phyloP scores from a whole-genome alignment of 1,140 invertebrate genomes.

The Musca vetustissima region DNA sequence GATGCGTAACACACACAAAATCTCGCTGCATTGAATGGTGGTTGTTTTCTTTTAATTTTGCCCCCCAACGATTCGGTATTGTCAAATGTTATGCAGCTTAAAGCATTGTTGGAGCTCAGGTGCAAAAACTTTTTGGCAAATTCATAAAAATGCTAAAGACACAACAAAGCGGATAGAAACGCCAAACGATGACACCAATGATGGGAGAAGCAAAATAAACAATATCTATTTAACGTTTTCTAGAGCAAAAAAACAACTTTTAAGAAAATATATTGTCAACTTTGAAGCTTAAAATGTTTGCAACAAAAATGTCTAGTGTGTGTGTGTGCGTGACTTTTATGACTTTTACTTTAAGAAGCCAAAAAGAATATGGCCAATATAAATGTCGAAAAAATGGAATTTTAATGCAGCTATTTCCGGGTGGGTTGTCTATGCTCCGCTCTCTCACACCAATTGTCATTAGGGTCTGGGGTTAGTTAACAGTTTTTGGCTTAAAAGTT shows the following conservation, averaged over 20 bases:
- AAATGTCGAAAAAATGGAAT: constrained; percentile 3
- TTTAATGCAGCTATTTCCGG: background rate
- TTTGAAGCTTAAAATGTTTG: too few relatives aligned
- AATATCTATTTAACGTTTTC: too few relatives aligned
- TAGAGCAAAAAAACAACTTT: too few relatives aligned
- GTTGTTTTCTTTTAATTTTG: background rate
- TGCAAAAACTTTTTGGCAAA: constrained; percentile 5
- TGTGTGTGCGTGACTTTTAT: too few relatives aligned
- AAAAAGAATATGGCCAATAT: background rate
- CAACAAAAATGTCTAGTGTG: too few relatives aligned
- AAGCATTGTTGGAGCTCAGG: constrained; percentile 18
- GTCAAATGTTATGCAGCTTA: constrained; percentile 11
- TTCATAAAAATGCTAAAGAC: constrained; percentile 20
- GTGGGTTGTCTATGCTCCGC: background rate
- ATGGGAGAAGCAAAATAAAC: background rate
- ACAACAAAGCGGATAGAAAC: background rate
- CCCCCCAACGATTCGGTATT: background rate
- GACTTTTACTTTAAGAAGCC: too few relatives aligned
- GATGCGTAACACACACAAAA: too few relatives aligned
- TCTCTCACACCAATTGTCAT: background rate
- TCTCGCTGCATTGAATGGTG: too few relatives aligned
- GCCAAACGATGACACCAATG: background rate
- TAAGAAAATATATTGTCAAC: too few relatives aligned
- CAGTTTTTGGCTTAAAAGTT: constrained; percentile 32
- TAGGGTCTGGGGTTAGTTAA: constrained; percentile 11